A percentile compares a stretch with the other conserved stretches of the same genome.
Conservation (phyloP, 2,888 invertebrate genomes). For the Oligia fasciuncula region DNA sequence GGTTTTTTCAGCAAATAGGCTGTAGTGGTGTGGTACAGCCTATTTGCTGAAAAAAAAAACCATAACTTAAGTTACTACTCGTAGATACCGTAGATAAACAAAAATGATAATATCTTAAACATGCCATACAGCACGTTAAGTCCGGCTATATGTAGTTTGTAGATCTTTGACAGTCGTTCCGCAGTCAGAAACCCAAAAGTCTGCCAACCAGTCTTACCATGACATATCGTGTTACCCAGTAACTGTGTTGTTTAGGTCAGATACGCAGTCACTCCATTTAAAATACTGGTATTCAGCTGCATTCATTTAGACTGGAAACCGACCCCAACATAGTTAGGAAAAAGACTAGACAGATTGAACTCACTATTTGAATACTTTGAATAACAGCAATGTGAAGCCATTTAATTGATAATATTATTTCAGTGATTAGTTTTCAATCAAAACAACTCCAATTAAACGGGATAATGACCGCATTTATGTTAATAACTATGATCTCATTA, state of each 20-base stretch:
- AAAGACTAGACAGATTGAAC: too few species aligned
- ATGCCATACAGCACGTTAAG: background rate
- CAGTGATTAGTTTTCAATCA: background rate
- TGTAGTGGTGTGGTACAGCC: background rate
- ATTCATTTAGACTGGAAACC: too few species aligned
- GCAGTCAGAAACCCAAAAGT: background rate
- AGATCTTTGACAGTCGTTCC: background rate
- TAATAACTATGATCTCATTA: conserved; percentile 15
- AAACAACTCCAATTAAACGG: background rate
- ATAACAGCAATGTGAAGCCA: background rate
- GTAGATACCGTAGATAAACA: background rate
- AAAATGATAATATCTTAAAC: background rate
- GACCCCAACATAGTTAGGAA: too few species aligned
- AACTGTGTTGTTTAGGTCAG: too few species aligned
- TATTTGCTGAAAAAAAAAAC: background rate
- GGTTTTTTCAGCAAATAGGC: too few species aligned
- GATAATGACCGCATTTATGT: conserved; percentile 17
- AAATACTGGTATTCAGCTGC: too few species aligned
- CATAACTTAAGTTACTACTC: too few species aligned
- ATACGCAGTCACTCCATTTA: too few species aligned
- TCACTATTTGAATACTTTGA: background rate
- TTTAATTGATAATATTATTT: background rate
- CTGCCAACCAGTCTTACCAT: too few species aligned
- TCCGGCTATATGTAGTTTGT: background rate
- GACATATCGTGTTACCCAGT: too few species aligned